Conservation (phyloP, 2,113 vertebrate species). For the Trogon melanurus region DNA sequence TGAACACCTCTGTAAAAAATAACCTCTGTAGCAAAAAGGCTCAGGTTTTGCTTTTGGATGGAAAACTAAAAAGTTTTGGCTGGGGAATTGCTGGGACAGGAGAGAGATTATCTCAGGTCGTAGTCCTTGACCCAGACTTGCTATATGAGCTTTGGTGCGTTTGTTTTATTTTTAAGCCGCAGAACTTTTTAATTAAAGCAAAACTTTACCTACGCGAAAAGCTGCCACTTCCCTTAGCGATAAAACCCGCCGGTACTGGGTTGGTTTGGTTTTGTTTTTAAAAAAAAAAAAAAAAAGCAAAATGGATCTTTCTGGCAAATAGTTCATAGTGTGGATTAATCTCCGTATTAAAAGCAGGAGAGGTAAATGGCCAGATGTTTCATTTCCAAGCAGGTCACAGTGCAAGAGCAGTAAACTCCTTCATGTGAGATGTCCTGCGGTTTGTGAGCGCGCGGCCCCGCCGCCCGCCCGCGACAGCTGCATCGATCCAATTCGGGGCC, state of each 20-base stretch:
- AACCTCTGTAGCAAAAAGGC: rapidly evolving
- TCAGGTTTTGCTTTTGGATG: background rate
- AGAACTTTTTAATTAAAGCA: background rate
- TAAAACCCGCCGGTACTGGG: background rate
- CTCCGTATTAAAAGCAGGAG: constrained; percentile 42
- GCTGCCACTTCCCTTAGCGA: rapidly evolving
- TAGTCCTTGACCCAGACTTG: background rate
- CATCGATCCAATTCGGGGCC: constrained; percentile 72
- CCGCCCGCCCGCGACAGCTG: constrained; percentile 47
- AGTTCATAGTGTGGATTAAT: constrained; percentile 29
- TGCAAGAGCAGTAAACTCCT: constrained; percentile 65
- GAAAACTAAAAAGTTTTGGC: background rate
- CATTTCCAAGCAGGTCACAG: constrained; percentile 73
- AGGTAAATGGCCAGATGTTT: constrained; percentile 63
- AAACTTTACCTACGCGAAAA: background rate
- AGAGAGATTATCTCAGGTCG: background rate
- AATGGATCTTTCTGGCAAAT: constrained; percentile 48
- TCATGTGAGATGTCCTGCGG: constrained; percentile 64
- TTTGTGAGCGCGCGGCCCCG: constrained; percentile 30
- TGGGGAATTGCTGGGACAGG: background rate
- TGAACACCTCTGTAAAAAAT: background rate
- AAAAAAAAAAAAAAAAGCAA: background rate
- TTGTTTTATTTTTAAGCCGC: background rate
- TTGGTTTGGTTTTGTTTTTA: background rate
- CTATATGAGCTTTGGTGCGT: background rate